Evolutionary conservation across 2,113 vertebrate species (phyloP).

Genomic region (Dasyprocta punctata): DNA sequence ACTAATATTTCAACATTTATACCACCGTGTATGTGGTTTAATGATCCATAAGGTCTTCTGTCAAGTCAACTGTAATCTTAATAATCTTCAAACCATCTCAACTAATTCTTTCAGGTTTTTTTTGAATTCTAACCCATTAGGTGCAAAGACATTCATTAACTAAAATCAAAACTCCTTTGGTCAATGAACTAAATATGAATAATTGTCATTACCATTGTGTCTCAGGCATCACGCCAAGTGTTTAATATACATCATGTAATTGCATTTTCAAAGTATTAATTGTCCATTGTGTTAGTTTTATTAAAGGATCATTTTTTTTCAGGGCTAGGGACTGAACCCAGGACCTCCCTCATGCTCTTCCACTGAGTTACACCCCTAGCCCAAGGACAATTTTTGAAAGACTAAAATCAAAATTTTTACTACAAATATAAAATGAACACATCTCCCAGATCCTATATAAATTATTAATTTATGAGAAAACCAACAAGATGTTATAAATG

Average conservation of each 20-base stretch:
- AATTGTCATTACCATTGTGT: background rate
- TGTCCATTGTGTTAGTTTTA: background rate
- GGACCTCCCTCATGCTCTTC: background rate
- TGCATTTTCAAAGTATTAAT: background rate
- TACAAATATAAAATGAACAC: background rate
- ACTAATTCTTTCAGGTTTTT: background rate
- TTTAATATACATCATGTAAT: background rate
- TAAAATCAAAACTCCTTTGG: background rate
- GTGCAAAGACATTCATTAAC: background rate
- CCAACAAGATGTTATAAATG: background rate
- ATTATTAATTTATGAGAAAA: constrained; percentile 10
- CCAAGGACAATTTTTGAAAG: background rate
- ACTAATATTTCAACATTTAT: background rate
- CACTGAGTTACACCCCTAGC: background rate
- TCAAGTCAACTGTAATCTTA: background rate
- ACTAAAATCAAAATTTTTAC: background rate
- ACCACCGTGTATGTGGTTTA: background rate
- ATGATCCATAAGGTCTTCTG: background rate
- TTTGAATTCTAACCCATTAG: background rate
- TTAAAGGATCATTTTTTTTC: background rate
- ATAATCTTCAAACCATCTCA: background rate
- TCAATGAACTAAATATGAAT: background rate
- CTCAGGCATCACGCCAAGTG: background rate
- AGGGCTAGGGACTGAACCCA: background rate
- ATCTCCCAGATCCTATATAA: background rate